phyloP scores from a whole-genome alignment of 2,888 invertebrate species.

The Xestia c-nigrum region DNA sequence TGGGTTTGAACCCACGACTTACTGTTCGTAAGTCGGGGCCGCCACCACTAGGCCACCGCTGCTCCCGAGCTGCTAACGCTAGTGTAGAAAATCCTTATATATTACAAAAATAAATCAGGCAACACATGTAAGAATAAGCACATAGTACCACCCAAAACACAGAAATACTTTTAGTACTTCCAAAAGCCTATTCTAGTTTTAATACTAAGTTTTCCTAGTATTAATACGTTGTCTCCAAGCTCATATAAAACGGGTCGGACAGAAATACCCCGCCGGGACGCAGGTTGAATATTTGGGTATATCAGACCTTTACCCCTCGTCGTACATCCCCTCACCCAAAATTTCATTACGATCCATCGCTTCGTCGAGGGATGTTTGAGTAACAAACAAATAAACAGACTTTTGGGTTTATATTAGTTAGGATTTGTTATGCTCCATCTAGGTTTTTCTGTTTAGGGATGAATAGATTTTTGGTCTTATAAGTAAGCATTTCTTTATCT shows the following conservation, averaged over 20 bases:
- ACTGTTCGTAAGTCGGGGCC: too few relatives aligned
- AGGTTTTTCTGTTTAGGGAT: conserved; percentile 13
- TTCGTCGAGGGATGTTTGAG: conserved; percentile 60
- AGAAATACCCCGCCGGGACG: conserved; percentile 43
- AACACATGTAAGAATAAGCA: neutral
- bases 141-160: neutral
- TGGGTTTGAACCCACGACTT: too few relatives aligned
- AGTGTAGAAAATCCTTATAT: neutral
- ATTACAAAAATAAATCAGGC: neutral
- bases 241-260: conserved; percentile 48
- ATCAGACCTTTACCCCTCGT: conserved; percentile 27
- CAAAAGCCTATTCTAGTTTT: conserved; percentile 11
- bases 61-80: too few relatives aligned
- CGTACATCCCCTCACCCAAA: conserved; percentile 53
- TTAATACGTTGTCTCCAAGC: conserved; percentile 34
- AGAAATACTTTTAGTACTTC: neutral
- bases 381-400: conserved; percentile 64
- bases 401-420: conserved; percentile 57
- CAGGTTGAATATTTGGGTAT: conserved; percentile 60
- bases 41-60: too few relatives aligned
- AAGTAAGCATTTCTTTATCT: neutral
- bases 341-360: conserved; percentile 63
- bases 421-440: conserved; percentile 46
- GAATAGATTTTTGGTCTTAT: neutral
- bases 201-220: conserved; percentile 14